Percentiles rank a stretch among this genome's conserved stretches.
These are phyloP conservation scores for Melanerpes aurifrons DNA, from an alignment of 2,113 vertebrate genomes.

Conservation along the genomic window DNA sequence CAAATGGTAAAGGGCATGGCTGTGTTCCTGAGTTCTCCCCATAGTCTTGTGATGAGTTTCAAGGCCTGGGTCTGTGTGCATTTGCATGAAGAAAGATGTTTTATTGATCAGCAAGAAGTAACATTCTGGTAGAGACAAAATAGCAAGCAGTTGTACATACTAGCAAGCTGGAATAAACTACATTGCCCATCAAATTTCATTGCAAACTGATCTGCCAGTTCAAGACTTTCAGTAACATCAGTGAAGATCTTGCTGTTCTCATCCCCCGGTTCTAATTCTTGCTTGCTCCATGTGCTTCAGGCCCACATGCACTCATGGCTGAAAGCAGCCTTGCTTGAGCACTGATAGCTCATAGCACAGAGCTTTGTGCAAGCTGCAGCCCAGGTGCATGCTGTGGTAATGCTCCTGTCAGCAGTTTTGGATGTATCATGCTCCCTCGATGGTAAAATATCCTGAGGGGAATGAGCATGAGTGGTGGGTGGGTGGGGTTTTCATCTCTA, in stretches of 20 bases:
- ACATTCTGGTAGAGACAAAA: neutral
- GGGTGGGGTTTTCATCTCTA: neutral
- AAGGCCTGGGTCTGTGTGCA: neutral
- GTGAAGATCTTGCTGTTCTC: neutral
- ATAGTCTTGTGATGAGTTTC: neutral
- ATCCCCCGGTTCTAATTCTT: neutral
- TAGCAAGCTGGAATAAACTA: neutral
- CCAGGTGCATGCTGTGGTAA: neutral
- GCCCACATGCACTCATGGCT: neutral
- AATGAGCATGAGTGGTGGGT: neutral
- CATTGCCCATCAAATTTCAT: neutral
- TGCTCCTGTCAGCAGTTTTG: neutral
- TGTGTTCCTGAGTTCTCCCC: neutral
- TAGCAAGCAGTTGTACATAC: neutral
- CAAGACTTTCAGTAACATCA: neutral
- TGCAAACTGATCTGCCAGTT: neutral
- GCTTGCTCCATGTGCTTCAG: neutral
- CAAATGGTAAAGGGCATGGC: neutral
- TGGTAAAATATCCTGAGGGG: neutral
- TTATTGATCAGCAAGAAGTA: conserved; percentile 24
- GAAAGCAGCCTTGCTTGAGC: neutral
- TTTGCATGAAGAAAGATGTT: conserved; percentile 4
- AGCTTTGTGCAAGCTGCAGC: neutral
- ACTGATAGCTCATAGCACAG: neutral
- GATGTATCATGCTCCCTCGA: neutral